Evolutionary conservation across 1,140 invertebrate species (phyloP).

Genomic region (Platyscapa corneri): DNA sequence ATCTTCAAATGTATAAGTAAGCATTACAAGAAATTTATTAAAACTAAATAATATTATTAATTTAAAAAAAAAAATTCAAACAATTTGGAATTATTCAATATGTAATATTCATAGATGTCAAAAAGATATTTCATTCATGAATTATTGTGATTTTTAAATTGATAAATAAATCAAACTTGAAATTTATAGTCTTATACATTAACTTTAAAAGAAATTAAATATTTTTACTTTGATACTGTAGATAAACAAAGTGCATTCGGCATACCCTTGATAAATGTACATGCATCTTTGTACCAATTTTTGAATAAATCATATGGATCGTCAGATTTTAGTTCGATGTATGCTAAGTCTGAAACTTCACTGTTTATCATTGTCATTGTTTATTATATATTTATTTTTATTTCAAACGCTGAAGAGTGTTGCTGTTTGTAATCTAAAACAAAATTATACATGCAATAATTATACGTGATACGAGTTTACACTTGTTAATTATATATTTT

Average conservation of each 20-base stretch:
- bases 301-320: constrained; percentile 72
- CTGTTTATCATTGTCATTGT: constrained; percentile 44
- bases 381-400: not conserved
- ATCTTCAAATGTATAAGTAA: too few species aligned
- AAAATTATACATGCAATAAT: not conserved
- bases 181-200: not conserved
- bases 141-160: not conserved
- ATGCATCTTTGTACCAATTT: constrained; percentile 68
- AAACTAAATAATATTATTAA: too few species aligned
- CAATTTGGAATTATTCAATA: too few species aligned
- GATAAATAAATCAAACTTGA: not conserved
- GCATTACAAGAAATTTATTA: too few species aligned
- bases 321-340: constrained; percentile 63
- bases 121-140: too few species aligned
- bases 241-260: constrained; percentile 71
- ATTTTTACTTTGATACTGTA: constrained; percentile 70
- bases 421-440: not conserved
- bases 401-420: not conserved
- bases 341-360: constrained; percentile 60
- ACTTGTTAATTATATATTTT: too few species aligned
- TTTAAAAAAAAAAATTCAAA: too few species aligned
- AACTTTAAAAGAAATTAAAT: too few species aligned
- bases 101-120: too few species aligned
- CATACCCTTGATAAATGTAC: constrained; percentile 55
- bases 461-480: too few species aligned